phyloP scores from a whole-genome alignment of 2,888 invertebrate species.

The Tetragonisca angustula region DNA sequence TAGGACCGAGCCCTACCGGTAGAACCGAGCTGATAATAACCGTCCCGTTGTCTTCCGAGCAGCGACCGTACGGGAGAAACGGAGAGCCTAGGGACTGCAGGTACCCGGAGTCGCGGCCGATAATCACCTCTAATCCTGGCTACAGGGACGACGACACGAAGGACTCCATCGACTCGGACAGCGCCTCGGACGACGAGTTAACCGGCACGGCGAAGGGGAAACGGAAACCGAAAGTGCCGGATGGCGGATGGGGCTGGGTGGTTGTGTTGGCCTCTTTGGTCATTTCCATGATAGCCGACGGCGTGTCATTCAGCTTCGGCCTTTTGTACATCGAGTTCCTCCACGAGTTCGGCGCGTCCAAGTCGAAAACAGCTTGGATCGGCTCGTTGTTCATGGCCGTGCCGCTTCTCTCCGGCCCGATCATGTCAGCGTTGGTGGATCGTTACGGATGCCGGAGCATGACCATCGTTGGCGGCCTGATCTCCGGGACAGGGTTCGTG shows the following conservation, averaged over 20 bases:
- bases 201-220: slow-evolving; percentile 41
- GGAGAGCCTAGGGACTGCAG: neutral
- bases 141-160: slow-evolving; percentile 83
- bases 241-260: slow-evolving; percentile 96
- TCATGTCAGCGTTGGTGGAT: slow-evolving; percentile 93
- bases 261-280: slow-evolving; percentile 94
- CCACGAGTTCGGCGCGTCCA: slow-evolving; percentile 91
- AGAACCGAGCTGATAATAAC: slow-evolving; percentile 4
- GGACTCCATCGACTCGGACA: slow-evolving; percentile 85
- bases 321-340: slow-evolving; percentile 93
- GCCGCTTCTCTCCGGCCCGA: slow-evolving; percentile 92
- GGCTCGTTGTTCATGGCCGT: slow-evolving; percentile 95
- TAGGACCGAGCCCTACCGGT: slow-evolving; percentile 65
- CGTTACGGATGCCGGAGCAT: slow-evolving; percentile 93
- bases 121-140: slow-evolving; percentile 69
- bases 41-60: neutral
- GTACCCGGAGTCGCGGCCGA: slow-evolving; percentile 17
- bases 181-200: slow-evolving; percentile 83
- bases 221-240: slow-evolving; percentile 88
- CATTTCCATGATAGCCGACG: slow-evolving; percentile 96
- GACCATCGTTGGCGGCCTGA: slow-evolving; percentile 90
- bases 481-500: slow-evolving; percentile 91
- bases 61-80: neutral
- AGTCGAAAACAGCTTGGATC: slow-evolving; percentile 95
- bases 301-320: slow-evolving; percentile 96